Evolutionary conservation across 1,140 invertebrate genomes (phyloP).

Genomic region (Nylanderia fulva): DNA sequence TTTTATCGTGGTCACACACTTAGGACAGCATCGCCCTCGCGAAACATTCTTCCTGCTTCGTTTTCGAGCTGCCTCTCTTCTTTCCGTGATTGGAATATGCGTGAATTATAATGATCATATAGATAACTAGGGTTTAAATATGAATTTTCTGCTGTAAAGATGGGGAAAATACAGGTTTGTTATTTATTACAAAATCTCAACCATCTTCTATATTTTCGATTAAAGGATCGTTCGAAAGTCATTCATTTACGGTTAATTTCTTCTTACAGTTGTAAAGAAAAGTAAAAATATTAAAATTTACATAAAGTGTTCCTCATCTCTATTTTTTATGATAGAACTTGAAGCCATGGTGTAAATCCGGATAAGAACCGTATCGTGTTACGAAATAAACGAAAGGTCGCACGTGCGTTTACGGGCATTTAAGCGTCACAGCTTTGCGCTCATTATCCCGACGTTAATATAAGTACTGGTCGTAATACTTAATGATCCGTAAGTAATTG

Average conservation of each 20-base stretch:
- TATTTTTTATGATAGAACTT: constrained; percentile 1
- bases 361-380: constrained; percentile 62
- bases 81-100: no score
- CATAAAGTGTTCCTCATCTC: background rate
- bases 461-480: constrained; percentile 68
- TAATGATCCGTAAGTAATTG: constrained; percentile 77
- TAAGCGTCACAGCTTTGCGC: constrained; percentile 61
- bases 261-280: no score
- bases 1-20: constrained; percentile 36
- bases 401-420: constrained; percentile 66
- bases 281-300: background rate
- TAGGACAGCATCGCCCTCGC: constrained; percentile 21
- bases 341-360: background rate
- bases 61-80: no score
- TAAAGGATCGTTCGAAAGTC: background rate
- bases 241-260: background rate
- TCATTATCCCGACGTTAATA: constrained; percentile 78
- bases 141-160: background rate
- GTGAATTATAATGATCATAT: constrained; percentile 33
- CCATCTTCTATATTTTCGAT: background rate
- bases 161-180: background rate
- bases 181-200: background rate
- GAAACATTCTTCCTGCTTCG: constrained; percentile 32
- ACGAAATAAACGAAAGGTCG: constrained; percentile 54
- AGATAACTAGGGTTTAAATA: constrained; percentile 26